Evolutionary conservation across 1,140 invertebrate species (phyloP), one percentile per base, ranked within the genome.

Genomic region (Portunus trituberculatus): DNA sequence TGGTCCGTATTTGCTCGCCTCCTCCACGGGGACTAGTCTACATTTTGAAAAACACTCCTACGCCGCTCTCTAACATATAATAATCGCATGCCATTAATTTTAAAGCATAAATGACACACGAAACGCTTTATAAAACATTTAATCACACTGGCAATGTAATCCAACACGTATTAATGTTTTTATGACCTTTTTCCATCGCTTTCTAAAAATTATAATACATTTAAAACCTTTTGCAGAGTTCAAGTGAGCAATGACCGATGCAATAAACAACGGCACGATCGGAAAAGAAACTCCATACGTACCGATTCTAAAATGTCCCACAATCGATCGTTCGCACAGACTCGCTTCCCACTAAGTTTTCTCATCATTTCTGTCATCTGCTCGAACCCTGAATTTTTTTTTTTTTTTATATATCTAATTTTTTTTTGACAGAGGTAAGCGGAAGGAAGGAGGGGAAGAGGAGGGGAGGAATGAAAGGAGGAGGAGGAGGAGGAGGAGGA

Each of bases 391-490:
- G 67, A 76, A 4, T 14, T 59, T 14, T 59, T 14, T 59, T 14
- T 59, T 59, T 39, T 59, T 76, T 76, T 76, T 76, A 76, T 76
- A 76, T n/a, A 76, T 20, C 20, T n/a, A 25, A 7, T 76, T 76
- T 76, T 76, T 76, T 76, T 76, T 76, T 76, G 67, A 76, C 67
- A 25, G 67, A 76, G 67, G 67, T 76, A n/a, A 76, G 20, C 67
- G 67, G 67, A 76, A 76, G 67, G 67, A 76, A 76, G 67, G 67
- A 76, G n/a, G 67, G 67, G 67, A 76, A 76, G 67, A 20, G 67
- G 25, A 76, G 67, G n/a, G 67, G 25, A n/a, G 67, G 25, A 76
- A n/a, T 7, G 20, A 76, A 76, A n/a, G 67, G 6, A 76, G 67
- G 20, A 76, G 25, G 67, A 76, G 52, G 20, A 76, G 67, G 67